Base-by-base conservation (phyloP, 1,140 invertebrate genomes). In the Drosophila pseudoobscura region DNA sequence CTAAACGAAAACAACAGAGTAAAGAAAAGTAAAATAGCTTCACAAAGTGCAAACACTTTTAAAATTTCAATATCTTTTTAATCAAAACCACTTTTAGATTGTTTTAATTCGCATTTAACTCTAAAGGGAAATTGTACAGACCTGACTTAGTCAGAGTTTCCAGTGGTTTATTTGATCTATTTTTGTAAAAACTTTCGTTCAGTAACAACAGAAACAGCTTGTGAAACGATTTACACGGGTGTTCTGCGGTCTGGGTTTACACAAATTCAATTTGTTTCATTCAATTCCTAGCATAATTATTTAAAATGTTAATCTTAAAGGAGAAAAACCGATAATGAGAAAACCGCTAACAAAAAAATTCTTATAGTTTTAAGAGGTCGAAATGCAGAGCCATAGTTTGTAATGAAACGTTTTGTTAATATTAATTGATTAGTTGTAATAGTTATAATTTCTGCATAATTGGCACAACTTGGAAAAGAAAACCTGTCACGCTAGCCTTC, bases 231-330 rank as follows among this genome's bases (percentile, higher is more conserved):
- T 39, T 60, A 20, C 22, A 54, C 20, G 13, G 63, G 55, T 55
- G 56, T 55, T 35, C 44, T 72, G 45, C 51, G 57, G 58, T 61
- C 52, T 62, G 50, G 78, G 68, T 59, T 68, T 54, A 77, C 54
- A 64, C 75, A 82, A 88, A 88, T 87, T 65, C 43, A 78, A 82
- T 88, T 87, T 88, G 78, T 87, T 87, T 85, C 68, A 69, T 44
- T 43, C 31, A 31, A 70, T 66, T 57, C 20, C 56, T 82, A 82
- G 79, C 49, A 35, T 75, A 83, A 79, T 83, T 83, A 84, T 83
- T 83, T 83, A 83, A 83, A 83, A 53, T 78, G 52, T 5, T 20
- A 24, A 39, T 13, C 26, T 15, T 56, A 52, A 39, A 29, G n/a
- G 43, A 44, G 7, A 44, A 13, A 44, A 57, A 58, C 22, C 52